These are phyloP conservation scores for Myxocyprinus asiaticus DNA, from an alignment of 2,113 vertebrate genomes.

Conservation along the genomic window DNA sequence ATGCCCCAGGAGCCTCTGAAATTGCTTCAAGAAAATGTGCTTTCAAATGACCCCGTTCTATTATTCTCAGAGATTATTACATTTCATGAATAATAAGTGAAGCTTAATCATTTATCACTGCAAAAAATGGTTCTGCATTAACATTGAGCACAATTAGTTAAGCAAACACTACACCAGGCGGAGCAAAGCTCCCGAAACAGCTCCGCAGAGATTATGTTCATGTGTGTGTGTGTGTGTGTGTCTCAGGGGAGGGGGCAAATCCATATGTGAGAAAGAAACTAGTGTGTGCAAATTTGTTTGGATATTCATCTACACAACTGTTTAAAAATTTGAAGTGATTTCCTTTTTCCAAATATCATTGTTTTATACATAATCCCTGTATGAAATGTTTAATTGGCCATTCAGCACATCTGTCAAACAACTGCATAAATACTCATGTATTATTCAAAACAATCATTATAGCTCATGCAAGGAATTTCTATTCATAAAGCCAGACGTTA, in stretches of 20 bases:
- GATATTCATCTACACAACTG: neutral
- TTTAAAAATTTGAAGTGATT: constrained; percentile 1
- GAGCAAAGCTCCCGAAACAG: constrained; percentile 6
- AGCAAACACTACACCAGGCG: neutral
- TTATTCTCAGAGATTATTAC: constrained; percentile 47
- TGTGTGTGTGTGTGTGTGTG: constrained; percentile 15
- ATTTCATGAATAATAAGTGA: constrained; percentile 44
- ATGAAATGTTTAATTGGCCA: constrained; percentile 17
- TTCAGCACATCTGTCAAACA: constrained; percentile 20
- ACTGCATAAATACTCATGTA: constrained; percentile 20
- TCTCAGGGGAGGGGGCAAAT: too few species aligned
- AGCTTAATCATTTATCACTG: constrained; percentile 42
- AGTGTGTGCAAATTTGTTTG: neutral
- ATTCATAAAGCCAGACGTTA: constrained; percentile 2
- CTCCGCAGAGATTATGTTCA: constrained; percentile 1
- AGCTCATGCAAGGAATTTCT: neutral
- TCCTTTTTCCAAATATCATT: neutral
- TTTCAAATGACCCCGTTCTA: constrained; percentile 16
- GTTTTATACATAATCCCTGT: neutral
- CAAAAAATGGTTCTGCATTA: constrained; percentile 43
- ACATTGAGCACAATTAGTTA: constrained; percentile 27
- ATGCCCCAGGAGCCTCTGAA: too few species aligned
- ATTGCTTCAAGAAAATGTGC: too few species aligned
- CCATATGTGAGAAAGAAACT: too few species aligned
- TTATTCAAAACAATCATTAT: constrained; percentile 16